Base-by-base conservation (phyloP, 2,113 vertebrate genomes). In the Mesembrinibis cayennensis region DNA sequence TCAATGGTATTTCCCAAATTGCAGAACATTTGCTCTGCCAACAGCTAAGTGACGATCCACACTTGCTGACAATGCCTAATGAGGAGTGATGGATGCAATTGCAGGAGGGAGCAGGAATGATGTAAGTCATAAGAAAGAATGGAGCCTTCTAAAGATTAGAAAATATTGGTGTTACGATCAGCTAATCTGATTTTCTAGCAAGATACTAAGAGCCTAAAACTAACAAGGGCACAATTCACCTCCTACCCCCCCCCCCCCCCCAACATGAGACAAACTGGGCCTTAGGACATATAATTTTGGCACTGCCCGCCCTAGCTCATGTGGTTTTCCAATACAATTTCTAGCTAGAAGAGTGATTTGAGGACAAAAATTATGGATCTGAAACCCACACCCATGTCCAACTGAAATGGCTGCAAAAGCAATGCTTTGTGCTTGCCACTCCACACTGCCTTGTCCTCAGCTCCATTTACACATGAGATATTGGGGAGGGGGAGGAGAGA, bases 21-120 rank as follows among this genome's bases (percentile, higher is more conserved):
- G 74, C 49, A 40, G 87, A 91, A 76, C 45, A 50, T 88, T 93
- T 69, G 59, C 90, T 86, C 74, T 95, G 90, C 90, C 93, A 96
- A 62, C 87, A 95, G 91, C 61, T 55, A 91, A 94, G 93, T 69
- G 91, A 91, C 3, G 0, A 92, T 49, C 71, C 62, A 70, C 3
- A 4, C 81, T 91, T 63, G 77, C 77, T 78, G 86, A 96, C 87
- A 92, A 95, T 38, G 78, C 63, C 81, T 95, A 94, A 93, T 30
- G 81, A 95, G 74, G 78, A 95, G 58, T 50, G 80, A 94, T 71
- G 70, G 91, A 85, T 88, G 79, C 87, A 70, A 65, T 1, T 88
- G 62, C 63, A 77, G 84, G 58, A 90, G 78, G 70, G 22, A 87
- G 62, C n/a, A 49, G 62, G 17, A 87, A 61, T 20, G 40, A 77